A percentile compares a stretch with the other conserved stretches of the same genome.
Conservation (phyloP, 2,797 vertebrate genomes). For the Amphiprion clarkii region DNA sequence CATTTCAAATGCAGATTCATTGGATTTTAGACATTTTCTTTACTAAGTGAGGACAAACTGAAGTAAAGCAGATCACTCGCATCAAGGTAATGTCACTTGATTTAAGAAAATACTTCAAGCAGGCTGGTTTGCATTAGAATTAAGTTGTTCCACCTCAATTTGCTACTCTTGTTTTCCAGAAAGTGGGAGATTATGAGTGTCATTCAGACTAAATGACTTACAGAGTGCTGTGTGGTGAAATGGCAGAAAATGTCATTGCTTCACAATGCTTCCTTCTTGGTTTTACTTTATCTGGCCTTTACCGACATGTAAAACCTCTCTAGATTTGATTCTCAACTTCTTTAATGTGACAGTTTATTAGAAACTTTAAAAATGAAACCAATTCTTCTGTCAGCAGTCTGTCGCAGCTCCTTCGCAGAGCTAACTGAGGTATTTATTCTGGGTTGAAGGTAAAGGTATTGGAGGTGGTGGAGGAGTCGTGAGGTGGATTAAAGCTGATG, state of each 20-base stretch:
- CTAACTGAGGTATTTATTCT: constrained; percentile 32
- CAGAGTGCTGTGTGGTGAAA: background rate
- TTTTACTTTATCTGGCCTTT: background rate
- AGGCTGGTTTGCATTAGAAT: constrained; percentile 34
- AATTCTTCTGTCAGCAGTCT: constrained; percentile 11
- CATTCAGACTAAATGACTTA: constrained; percentile 9
- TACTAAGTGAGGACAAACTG: constrained; percentile 10
- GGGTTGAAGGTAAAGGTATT: constrained; percentile 17
- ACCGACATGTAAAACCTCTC: background rate
- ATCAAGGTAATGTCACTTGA: constrained; percentile 39
- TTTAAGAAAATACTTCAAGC: constrained; percentile 30
- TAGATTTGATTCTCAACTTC: background rate
- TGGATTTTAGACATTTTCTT: constrained; percentile 5
- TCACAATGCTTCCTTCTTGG: background rate
- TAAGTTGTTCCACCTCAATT: constrained; percentile 20
- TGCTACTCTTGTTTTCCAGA: constrained; percentile 10
- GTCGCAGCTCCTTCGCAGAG: constrained; percentile 22
- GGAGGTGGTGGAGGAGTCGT: constrained; percentile 23
- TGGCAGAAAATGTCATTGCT: background rate
- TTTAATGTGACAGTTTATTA: background rate
- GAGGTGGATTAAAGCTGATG: constrained; percentile 64
- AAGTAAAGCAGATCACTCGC: constrained; percentile 21
- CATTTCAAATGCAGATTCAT: constrained; percentile 22
- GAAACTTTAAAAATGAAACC: constrained; percentile 1
- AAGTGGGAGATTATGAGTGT: constrained; percentile 18